Evolutionary conservation across 1,140 invertebrate species (phyloP).

Genomic region (Geopemphigus sp.): DNA sequence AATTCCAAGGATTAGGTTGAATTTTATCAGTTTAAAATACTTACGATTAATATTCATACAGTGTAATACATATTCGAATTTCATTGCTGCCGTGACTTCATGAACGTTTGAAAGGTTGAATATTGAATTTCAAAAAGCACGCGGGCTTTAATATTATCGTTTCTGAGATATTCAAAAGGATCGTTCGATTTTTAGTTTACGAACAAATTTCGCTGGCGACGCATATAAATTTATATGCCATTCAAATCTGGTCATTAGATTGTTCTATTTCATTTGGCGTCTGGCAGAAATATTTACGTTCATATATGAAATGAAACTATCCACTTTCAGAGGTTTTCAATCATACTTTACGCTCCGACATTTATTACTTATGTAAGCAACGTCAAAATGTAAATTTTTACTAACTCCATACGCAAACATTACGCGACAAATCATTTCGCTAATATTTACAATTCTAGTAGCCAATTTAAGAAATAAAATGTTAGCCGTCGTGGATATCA

Average conservation of each 20-base stretch:
- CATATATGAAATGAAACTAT: background rate
- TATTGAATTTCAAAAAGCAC: background rate
- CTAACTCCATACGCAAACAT: background rate
- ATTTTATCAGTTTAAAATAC: too few species aligned
- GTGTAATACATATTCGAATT: too few species aligned
- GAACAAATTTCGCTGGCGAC: background rate
- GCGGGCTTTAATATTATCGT: background rate
- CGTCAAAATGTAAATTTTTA: constrained; percentile 7
- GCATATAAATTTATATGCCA: background rate
- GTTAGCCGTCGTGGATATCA: too few species aligned
- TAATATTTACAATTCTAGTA: too few species aligned
- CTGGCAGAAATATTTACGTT: background rate
- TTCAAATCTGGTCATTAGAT: constrained; percentile 2
- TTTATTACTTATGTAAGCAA: background rate
- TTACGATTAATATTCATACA: too few species aligned
- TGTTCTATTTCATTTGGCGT: constrained; percentile 8
- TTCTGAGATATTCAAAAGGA: background rate
- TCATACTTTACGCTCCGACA: background rate
- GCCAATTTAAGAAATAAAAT: too few species aligned
- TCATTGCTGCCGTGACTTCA: background rate
- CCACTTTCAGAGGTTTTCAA: background rate
- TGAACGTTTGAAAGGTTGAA: background rate
- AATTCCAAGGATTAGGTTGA: too few species aligned
- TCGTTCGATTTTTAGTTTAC: background rate
- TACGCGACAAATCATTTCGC: background rate